phyloP scores from a whole-genome alignment of 2,113 vertebrate species.

The Cercocebus atys region DNA sequence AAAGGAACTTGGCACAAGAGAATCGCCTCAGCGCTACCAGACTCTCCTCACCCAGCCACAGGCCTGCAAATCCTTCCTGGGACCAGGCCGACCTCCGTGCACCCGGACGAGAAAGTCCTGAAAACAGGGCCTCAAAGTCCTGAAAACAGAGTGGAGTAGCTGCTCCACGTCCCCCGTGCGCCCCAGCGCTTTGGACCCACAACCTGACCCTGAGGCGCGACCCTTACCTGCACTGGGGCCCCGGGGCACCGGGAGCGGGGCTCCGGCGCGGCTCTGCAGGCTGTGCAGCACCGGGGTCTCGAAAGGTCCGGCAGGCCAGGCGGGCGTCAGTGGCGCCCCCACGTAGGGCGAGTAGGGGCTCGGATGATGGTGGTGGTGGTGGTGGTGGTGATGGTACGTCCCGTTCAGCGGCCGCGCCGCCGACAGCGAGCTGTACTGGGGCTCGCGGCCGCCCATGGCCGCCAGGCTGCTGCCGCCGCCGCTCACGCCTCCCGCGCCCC shows the following conservation, averaged over 20 bases:
- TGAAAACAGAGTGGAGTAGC: neutral
- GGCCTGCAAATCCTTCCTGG: neutral
- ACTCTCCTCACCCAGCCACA: neutral
- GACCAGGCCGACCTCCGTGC: neutral
- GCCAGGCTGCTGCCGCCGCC: constrained; percentile 86
- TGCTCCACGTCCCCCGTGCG: neutral
- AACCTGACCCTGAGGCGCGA: fast-evolving
- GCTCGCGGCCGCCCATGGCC: constrained; percentile 88
- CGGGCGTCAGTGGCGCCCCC: constrained; percentile 90
- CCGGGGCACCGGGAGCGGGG: constrained; percentile 89
- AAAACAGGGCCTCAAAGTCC: neutral
- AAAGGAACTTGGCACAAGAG: neutral
- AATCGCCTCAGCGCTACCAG: neutral
- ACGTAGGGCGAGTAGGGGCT: constrained; percentile 93
- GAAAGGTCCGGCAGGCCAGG: constrained; percentile 92
- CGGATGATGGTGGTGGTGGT: constrained; percentile 90
- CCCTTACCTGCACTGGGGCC: constrained; percentile 93
- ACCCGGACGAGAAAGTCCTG: neutral
- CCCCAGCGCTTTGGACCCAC: fast-evolving
- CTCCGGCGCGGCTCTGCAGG: constrained; percentile 90
- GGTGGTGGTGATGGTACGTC: constrained; percentile 92
- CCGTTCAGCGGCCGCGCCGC: constrained; percentile 92
- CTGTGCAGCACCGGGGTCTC: constrained; percentile 97
- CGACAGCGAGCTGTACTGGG: constrained; percentile 91
- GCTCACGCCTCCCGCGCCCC: constrained; percentile 83